These are phyloP conservation scores for Epirrita christyi DNA, from an alignment of 2,888 invertebrate genomes.

Conservation along the genomic window DNA sequence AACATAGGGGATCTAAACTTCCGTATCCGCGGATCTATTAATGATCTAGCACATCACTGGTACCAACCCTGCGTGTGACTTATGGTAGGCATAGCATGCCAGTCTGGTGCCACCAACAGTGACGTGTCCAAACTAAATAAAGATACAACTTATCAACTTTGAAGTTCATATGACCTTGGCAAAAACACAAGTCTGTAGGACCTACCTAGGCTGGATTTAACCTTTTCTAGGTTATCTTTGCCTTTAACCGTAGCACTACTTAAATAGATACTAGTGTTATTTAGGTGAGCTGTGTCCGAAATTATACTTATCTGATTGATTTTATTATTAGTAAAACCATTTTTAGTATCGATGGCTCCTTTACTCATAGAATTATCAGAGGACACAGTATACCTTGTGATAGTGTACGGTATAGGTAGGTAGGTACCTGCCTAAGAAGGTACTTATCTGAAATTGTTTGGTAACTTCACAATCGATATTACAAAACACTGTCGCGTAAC, in stretches of 20 bases:
- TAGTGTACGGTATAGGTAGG: no score
- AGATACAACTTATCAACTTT: conserved; percentile 18
- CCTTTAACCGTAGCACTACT: background rate
- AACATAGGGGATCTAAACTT: background rate
- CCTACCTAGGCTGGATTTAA: background rate
- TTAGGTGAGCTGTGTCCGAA: background rate
- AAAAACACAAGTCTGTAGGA: conserved; percentile 13
- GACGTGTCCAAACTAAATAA: conserved; percentile 34
- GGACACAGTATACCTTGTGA: no score
- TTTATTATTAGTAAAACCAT: no score
- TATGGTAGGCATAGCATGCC: conserved; percentile 10
- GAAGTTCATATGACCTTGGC: conserved; percentile 33
- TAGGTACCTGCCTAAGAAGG: background rate
- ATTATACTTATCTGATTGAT: no score
- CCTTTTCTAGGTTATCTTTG: background rate
- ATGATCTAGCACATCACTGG: conserved; percentile 1
- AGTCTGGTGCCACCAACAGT: conserved; percentile 22
- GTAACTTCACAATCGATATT: conserved; percentile 22
- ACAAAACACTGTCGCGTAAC: conserved; percentile 22
- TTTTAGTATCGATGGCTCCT: background rate
- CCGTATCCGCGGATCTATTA: background rate
- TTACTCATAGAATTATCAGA: no score
- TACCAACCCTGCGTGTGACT: conserved; percentile 10
- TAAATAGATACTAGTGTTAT: background rate
- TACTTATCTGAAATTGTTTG: conserved; percentile 13